phyloP scores from a whole-genome alignment of 2,888 invertebrate species.

The Caenorhabditis sp. region DNA sequence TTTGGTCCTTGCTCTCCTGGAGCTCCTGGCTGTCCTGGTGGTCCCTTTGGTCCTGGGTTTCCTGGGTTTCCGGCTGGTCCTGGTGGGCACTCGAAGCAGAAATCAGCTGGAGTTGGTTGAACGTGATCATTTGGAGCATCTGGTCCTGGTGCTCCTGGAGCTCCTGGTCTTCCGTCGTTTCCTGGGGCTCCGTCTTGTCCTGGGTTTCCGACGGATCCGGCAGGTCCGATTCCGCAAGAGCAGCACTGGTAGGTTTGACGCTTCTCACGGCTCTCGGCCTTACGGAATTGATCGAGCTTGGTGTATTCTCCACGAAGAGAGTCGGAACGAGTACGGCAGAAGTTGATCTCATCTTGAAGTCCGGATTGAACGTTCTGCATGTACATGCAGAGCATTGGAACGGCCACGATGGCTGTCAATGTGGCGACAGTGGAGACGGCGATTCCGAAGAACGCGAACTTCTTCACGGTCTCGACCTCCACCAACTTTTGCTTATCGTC shows the following conservation, averaged over 20 bases:
- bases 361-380: slow-evolving; percentile 79
- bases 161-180: slow-evolving; percentile 72
- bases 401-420: slow-evolving; percentile 73
- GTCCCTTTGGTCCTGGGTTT: slow-evolving; percentile 77
- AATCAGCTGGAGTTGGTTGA: slow-evolving; percentile 71
- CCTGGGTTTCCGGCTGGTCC: slow-evolving; percentile 78
- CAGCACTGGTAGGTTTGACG: slow-evolving; percentile 75
- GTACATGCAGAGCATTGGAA: slow-evolving; percentile 75
- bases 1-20: slow-evolving; percentile 76
- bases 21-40: slow-evolving; percentile 71
- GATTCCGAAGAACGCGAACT: slow-evolving; percentile 81
- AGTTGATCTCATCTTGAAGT: slow-evolving; percentile 79
- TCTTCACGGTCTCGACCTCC: slow-evolving; percentile 80
- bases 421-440: slow-evolving; percentile 74
- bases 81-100: slow-evolving; percentile 76
- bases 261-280: slow-evolving; percentile 71
- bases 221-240: slow-evolving; percentile 74
- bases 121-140: slow-evolving; percentile 74
- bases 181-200: slow-evolving; percentile 72
- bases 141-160: slow-evolving; percentile 75
- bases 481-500: slow-evolving; percentile 75
- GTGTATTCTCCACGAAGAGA: slow-evolving; percentile 76
- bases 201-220: slow-evolving; percentile 67
- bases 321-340: slow-evolving; percentile 76
- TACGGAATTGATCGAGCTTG: slow-evolving; percentile 69